Evolutionary conservation across 35 echinoderm and acorn worm genomes (phyloP).

Genomic region (Strongylocentrotus purpuratus): DNA sequence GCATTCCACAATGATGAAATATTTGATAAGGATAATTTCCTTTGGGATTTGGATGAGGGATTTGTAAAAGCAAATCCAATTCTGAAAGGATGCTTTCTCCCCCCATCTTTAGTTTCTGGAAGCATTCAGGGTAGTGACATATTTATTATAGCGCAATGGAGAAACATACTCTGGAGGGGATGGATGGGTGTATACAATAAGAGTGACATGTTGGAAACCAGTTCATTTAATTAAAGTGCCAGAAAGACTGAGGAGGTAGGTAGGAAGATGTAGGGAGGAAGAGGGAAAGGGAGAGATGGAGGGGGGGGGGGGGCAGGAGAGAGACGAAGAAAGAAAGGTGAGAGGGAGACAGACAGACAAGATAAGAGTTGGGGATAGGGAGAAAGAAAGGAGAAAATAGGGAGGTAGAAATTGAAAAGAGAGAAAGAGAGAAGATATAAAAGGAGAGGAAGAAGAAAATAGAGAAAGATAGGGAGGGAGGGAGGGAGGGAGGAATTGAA

Average conservation of each 20-base stretch:
- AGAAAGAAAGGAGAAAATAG: too few species aligned
- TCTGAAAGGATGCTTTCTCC: not conserved
- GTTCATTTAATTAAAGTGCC: not conserved
- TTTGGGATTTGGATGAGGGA: not conserved
- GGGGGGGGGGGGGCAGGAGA: too few species aligned
- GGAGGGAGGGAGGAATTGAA: too few species aligned
- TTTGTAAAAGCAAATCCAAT: conserved; percentile 19
- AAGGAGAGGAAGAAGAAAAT: too few species aligned
- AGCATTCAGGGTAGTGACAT: not conserved
- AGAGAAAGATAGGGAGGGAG: too few species aligned
- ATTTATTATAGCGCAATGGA: not conserved
- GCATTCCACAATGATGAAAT: not conserved
- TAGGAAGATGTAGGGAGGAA: not conserved
- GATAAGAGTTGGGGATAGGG: too few species aligned
- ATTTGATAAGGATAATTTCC: conserved; percentile 6
- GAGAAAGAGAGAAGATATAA: too few species aligned
- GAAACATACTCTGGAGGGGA: conserved; percentile 1
- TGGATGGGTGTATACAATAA: conserved; percentile 10
- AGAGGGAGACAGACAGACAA: too few species aligned
- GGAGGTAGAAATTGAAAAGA: too few species aligned
- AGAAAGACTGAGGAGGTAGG: not conserved
- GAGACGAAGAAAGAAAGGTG: too few species aligned
- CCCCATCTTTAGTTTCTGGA: not conserved
- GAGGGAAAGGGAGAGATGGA: not conserved
- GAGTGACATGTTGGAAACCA: not conserved